Percentiles rank a stretch among this genome's conserved stretches.
Evolutionary conservation across 2,888 invertebrate species (phyloP).

Genomic region (Auanema freiburgensis): DNA sequence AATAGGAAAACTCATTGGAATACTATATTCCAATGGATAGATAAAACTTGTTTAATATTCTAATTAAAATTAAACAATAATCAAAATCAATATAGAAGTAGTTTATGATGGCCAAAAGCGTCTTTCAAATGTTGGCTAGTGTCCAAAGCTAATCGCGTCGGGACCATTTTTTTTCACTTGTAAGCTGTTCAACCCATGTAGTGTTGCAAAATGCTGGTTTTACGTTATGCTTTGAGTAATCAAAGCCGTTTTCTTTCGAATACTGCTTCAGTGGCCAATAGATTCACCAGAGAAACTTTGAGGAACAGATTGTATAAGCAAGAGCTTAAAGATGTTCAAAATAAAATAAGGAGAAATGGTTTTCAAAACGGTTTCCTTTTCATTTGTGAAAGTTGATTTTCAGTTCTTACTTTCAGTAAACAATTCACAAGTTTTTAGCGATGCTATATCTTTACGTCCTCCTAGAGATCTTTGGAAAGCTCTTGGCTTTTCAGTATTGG

Average conservation of each 20-base stretch:
- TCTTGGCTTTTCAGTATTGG: slow-evolving; percentile 43
- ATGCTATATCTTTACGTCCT: slow-evolving; percentile 47
- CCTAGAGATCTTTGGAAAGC: slow-evolving; percentile 37
- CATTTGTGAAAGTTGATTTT: slow-evolving; percentile 22
- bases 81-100: too few species aligned
- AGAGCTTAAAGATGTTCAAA: slow-evolving; percentile 30
- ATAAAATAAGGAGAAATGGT: slow-evolving; percentile 18
- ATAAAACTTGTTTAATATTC: too few species aligned
- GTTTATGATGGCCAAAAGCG: too few species aligned
- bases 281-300: slow-evolving; percentile 36
- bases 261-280: slow-evolving; percentile 14
- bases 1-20: too few species aligned
- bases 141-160: too few species aligned
- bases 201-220: too few species aligned
- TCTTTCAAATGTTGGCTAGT: too few species aligned
- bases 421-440: slow-evolving; percentile 10
- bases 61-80: too few species aligned
- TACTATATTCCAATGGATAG: too few species aligned
- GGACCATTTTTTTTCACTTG: too few species aligned
- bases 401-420: slow-evolving; percentile 1
- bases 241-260: slow-evolving; percentile 26
- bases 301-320: slow-evolving; percentile 34
- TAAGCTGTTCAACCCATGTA: too few species aligned
- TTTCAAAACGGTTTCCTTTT: slow-evolving; percentile 19
- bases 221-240: neutral